Base-by-base conservation (phyloP, 2,113 vertebrate species). In the Plecturocebus donacophilus region DNA sequence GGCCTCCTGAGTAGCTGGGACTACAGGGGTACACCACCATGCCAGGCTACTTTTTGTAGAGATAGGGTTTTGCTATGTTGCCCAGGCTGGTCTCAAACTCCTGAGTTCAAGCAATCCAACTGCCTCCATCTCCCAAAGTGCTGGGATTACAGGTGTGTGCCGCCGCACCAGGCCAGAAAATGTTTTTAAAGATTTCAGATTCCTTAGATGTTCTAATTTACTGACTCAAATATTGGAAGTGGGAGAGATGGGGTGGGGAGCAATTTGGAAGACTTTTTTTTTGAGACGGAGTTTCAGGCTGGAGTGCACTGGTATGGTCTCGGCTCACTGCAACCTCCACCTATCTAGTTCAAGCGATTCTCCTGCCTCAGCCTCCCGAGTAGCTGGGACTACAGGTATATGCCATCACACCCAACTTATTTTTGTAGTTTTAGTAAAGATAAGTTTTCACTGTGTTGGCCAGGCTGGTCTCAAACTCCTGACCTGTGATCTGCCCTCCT, bases 181-280 rank as follows among this genome's bases (percentile, higher is more conserved):
- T 64, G 14, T 32, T 64, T 64, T 64, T 14, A 64, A 30, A 64
- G 12, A 64, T 85, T 86, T 85, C 68, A 96, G 66, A n/a, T 89
- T 66, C 38, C 54, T 92, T 92, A 49, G 40, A 35, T 87, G 92
- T 49, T 84, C 71, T 96, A 19, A 84, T 49, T 90, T 97, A 54
- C 13, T 90, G 61, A 92, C 47, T 83, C 40, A 94, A 95, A 75
- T 90, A 54, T 90, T 92, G 56, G 21, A 94, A 87, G 12, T 87
- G 19, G 40, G n/a, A 93, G 25, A 94, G 56, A 42, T 56, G 8
- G 12, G 30, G 1, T 38, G 13, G 40, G 42, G 30, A 90, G 27
- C 12, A 68, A 42, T 61, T 68, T 75, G 25, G 40, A 64, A 64
- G 61, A 13, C 30, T 5, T 30, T 30, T 30, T 52, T 52, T 52